Evolutionary conservation across 37 sponge, comb jelly and placozoan species (phyloP).

Genomic region (Mnemiopsis leidyi): DNA sequence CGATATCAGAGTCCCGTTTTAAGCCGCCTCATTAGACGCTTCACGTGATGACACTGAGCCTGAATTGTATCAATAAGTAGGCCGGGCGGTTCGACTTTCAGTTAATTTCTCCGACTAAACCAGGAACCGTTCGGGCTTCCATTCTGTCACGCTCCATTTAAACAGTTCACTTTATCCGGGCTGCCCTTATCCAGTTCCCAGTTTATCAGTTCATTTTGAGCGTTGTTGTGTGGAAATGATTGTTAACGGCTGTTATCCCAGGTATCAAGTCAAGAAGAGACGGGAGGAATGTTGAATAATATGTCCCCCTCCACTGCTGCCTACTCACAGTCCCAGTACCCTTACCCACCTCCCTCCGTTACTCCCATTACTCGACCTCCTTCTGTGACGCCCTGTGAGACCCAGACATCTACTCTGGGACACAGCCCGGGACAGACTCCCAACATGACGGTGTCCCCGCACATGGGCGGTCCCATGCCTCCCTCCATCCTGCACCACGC

Average conservation of each 20-base stretch:
- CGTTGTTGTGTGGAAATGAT: background rate
- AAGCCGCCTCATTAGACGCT: no score
- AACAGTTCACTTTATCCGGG: background rate
- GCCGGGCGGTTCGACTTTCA: background rate
- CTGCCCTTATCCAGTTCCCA: background rate
- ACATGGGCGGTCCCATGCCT: background rate
- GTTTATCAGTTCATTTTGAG: background rate
- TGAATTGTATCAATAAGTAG: background rate
- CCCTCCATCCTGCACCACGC: background rate
- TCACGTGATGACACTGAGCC: background rate
- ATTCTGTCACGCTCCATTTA: background rate
- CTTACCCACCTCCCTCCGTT: background rate
- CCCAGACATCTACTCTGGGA: background rate
- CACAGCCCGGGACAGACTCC: background rate
- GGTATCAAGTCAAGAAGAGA: constrained; percentile 50
- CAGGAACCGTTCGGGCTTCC: background rate
- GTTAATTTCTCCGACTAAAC: background rate
- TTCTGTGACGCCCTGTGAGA: constrained; percentile 24
- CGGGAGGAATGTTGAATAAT: constrained; percentile 28
- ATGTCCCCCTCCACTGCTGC: background rate
- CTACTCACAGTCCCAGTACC: constrained; percentile 57
- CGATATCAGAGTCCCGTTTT: no score
- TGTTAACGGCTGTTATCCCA: background rate
- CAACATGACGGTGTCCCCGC: constrained; percentile 48
- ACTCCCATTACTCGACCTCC: constrained; percentile 2